Base-by-base conservation (phyloP, 1,140 invertebrate species). In the Aphidius gifuensis region DNA sequence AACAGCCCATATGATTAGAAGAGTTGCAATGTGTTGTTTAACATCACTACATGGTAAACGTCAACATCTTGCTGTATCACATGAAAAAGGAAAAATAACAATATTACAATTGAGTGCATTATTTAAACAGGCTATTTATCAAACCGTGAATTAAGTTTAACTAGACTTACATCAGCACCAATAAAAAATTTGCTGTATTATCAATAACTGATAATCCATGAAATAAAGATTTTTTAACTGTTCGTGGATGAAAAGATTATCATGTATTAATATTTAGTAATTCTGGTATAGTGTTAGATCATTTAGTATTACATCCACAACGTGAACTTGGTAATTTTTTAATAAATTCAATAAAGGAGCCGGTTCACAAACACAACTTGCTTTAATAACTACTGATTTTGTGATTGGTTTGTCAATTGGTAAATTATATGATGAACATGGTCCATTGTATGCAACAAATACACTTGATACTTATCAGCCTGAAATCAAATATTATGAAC, bases 401-500 rank as follows among this genome's bases (percentile, higher is more conserved):
- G 92, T 99, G 79, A 81, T 98, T 82, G 82, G 98, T 1, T 88
- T 99, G 1, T 94, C 96, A 0, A 93, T 92, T 71, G 96, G 96
- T 46, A 98, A 98, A 83, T 94, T 98, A 39, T 83, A 93, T 45
- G 95, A 97, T 74, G 87, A 88, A 60, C 91, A 96, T 73, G 95
- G 95, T 6, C 90, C 93, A 5, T 98, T 98, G 78, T 98, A 98
- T 81, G 92, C 98, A n/a, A 98, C 96, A 0, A 96, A 95, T 71
- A 95, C 94, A 0, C 74, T 98, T 9, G 92, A 97, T 69, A 84
- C 96, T 3, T 87, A 88, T 66, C 92, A 96, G 78, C 83, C 90
- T n/a, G 93, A 96, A 64, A 88, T 95, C 54, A 92, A 91, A 78
- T 92, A 94, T 1, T 92, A 89, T 69, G 92, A 92, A 2, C 88